Base-by-base conservation (phyloP, 2,113 vertebrate genomes). In the Xiphias gladius region DNA sequence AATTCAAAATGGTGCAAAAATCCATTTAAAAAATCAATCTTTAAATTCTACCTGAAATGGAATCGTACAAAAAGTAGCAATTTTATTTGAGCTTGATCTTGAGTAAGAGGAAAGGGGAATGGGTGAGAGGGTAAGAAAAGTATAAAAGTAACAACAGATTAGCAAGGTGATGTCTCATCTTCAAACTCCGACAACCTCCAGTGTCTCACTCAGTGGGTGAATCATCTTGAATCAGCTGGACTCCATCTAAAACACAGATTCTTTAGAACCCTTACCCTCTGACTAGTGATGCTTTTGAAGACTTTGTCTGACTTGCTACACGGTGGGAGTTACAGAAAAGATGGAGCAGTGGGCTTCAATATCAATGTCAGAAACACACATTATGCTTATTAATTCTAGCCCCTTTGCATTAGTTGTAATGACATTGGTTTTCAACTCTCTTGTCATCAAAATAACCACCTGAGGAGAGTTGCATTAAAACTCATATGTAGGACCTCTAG, bases 201-300 rank as follows among this genome's bases (percentile, higher is more conserved):
- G 82, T 64, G 76, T 83, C 76, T 84, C 79, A 4, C 54, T 86
- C 82, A 72, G 73, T 28, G 64, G 24, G 41, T 76, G 80, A 89
- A 81, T 79, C 76, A 64, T 54, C 66, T 83, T 85, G 76, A 79
- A 86, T 91, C 86, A 86, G 71, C 62, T 77, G 46, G 41, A 59
- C 80, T 89, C 61, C 74, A 52, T 77, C 75, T 69, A 64, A 85
- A 82, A 68, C 78, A 13, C 76, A 63, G 58, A 19, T 79, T 73
- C 83, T 82, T 76, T 11, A 66, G 24, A 82, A 62, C 30, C 13
- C 20, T 63, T 74, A 75, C 64, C 63, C 62, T 83, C 24, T 26
- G 22, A 80, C 5, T 65, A 2, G 1, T 14, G 20, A 3, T 46
- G 24, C 74, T 76, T 70, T 63, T 83, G 64, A 86, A 73, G 74